Evolutionary conservation across 2,888 invertebrate species (phyloP).

Genomic region (Pharmacophagus antenor): DNA sequence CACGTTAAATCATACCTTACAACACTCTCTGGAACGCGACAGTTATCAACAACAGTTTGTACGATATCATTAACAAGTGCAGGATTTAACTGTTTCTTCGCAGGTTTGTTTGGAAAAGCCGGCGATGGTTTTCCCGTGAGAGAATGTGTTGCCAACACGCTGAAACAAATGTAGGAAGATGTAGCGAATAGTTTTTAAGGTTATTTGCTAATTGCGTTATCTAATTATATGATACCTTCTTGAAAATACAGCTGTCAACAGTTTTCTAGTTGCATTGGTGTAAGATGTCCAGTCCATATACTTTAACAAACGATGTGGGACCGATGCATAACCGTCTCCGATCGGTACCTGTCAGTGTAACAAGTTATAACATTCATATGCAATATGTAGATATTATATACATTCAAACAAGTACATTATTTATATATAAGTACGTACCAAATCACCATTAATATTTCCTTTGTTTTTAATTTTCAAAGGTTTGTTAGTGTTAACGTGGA

Average conservation of each 20-base stretch:
- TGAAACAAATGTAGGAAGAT: constrained; percentile 38
- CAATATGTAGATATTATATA: neutral
- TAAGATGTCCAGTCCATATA: constrained; percentile 75
- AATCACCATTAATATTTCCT: constrained; percentile 18
- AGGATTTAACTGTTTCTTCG: constrained; percentile 66
- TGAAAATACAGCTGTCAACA: constrained; percentile 72
- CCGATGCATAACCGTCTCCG: constrained; percentile 39
- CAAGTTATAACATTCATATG: neutral
- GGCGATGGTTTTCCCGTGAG: constrained; percentile 81
- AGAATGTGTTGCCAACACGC: constrained; percentile 77
- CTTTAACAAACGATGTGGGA: constrained; percentile 50
- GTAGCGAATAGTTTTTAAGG: neutral
- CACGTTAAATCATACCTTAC: constrained; percentile 45
- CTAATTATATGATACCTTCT: constrained; percentile 42
- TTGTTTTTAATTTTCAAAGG: constrained; percentile 29
- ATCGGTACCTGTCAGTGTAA: neutral
- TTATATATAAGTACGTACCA: neutral
- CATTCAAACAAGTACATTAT: neutral
- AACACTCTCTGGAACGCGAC: constrained; percentile 52
- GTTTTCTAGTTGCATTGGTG: constrained; percentile 71
- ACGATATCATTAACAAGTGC: constrained; percentile 75
- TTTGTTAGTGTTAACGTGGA: constrained; percentile 21
- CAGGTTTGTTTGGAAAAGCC: constrained; percentile 63
- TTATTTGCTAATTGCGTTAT: neutral
- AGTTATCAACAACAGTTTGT: constrained; percentile 66